A percentile compares a stretch with the other conserved stretches of the same genome.
These are phyloP conservation scores for Pseudomugil gertrudae DNA, from an alignment of 2,797 vertebrate genomes.

Conservation along the genomic window DNA sequence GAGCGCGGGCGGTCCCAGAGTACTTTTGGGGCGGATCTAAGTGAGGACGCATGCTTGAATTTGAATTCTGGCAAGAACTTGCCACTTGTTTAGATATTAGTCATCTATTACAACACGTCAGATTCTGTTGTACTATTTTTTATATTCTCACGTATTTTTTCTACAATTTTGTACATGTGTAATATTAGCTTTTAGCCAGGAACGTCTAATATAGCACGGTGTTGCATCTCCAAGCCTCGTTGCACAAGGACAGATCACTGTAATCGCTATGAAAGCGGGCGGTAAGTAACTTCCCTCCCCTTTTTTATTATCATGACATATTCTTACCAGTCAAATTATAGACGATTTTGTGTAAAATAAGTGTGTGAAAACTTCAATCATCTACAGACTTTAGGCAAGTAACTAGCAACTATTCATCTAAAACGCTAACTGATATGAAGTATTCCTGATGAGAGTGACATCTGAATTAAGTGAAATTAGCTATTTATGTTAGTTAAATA, in stretches of 20 bases:
- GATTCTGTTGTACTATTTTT: not conserved
- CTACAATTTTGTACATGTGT: not conserved
- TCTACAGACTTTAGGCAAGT: conserved; percentile 6
- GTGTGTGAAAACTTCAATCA: accelerated
- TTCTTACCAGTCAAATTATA: not conserved
- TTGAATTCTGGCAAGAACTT: conserved; percentile 63
- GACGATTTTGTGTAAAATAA: not conserved
- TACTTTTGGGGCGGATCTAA: conserved; percentile 61
- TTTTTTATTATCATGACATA: not conserved
- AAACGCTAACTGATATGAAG: conserved; percentile 15
- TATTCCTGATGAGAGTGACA: not conserved
- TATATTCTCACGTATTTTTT: not conserved
- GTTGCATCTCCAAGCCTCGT: conserved; percentile 25
- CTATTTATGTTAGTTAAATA: not conserved
- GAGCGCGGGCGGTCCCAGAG: conserved; percentile 78
- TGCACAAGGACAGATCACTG: conserved; percentile 36
- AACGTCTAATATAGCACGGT: conserved; percentile 34
- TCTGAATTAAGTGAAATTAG: not conserved
- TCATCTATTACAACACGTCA: conserved; percentile 4
- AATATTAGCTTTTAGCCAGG: not conserved
- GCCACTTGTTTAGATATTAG: conserved; percentile 43
- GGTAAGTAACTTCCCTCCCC: conserved; percentile 74
- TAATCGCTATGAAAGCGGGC: conserved; percentile 84
- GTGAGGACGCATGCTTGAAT: conserved; percentile 67
- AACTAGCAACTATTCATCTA: conserved; percentile 11